phyloP scores from a whole-genome alignment of 2,888 invertebrate genomes.

The Steinernema scapterisci region DNA sequence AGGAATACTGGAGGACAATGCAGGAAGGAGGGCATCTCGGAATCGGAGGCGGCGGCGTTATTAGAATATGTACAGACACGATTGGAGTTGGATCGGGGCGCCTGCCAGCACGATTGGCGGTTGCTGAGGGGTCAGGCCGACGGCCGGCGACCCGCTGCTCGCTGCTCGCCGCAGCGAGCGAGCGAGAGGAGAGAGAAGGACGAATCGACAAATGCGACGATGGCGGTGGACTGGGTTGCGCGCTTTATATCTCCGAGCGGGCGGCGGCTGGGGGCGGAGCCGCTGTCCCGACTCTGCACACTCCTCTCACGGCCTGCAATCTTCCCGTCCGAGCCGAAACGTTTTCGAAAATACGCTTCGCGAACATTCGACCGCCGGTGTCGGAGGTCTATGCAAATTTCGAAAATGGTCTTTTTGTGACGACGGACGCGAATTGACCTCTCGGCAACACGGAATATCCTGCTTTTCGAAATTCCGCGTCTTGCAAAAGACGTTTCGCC shows the following conservation, averaged over 20 bases:
- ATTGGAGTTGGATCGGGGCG: background rate
- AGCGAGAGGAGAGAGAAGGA: background rate
- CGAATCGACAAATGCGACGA: constrained; percentile 26
- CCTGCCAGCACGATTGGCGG: constrained; percentile 12
- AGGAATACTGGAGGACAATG: background rate
- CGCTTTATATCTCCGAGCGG: background rate
- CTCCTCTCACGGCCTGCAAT: background rate
- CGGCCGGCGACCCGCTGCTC: constrained; percentile 17
- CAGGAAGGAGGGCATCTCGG: too few species aligned
- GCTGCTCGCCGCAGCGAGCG: background rate
- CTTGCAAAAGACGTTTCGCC: background rate
- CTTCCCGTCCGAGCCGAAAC: background rate
- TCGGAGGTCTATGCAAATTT: constrained; percentile 6
- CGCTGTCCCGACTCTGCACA: constrained; percentile 2
- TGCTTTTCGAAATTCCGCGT: background rate
- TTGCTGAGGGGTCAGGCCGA: constrained; percentile 12
- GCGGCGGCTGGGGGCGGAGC: constrained; percentile 12
- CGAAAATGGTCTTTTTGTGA: constrained; percentile 3
- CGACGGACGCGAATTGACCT: background rate
- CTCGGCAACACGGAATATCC: too few species aligned
- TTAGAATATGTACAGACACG: constrained; percentile 25
- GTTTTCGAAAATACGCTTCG: constrained; percentile 29
- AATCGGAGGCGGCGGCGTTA: constrained; percentile 7
- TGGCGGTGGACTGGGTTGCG: background rate
- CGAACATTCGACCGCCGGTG: background rate